These are phyloP conservation scores for Hippocampus comes DNA, from an alignment of 2,113 vertebrate genomes.

Conservation along the genomic window DNA sequence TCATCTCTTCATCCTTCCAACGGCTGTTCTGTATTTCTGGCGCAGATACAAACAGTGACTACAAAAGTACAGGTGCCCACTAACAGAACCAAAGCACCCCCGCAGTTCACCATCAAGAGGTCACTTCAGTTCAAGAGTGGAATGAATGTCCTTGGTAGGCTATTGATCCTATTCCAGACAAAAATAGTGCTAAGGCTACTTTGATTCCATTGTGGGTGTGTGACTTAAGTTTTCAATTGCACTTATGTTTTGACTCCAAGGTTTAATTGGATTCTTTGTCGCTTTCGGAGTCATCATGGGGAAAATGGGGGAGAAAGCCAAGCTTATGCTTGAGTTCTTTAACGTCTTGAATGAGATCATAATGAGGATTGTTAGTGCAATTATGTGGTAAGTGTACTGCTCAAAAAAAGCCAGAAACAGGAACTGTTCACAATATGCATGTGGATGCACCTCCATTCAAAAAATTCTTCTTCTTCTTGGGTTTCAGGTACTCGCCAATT, in stretches of 20 bases:
- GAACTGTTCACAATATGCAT: background rate
- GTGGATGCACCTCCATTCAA: background rate
- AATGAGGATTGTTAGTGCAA: constrained; percentile 91
- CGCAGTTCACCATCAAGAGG: constrained; percentile 82
- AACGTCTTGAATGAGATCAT: constrained; percentile 97
- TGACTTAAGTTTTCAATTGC: background rate
- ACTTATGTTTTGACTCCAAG: constrained; percentile 56
- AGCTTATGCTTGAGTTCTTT: constrained; percentile 97
- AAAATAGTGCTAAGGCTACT: background rate
- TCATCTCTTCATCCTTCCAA: constrained; percentile 15
- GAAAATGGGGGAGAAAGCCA: constrained; percentile 96
- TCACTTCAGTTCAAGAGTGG: constrained; percentile 94
- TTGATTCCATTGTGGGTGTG: background rate
- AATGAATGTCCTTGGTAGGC: constrained; percentile 95
- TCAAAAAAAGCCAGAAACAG: background rate
- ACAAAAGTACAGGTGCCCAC: constrained; percentile 83
- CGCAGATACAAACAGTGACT: constrained; percentile 90
- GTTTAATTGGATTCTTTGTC: constrained; percentile 97
- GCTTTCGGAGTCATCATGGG: constrained; percentile 97
- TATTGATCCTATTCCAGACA: background rate
- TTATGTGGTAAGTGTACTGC: constrained; percentile 91
- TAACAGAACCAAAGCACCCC: constrained; percentile 79
- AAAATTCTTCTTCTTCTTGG: constrained; percentile 7
- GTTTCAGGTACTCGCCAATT: constrained; percentile 89
- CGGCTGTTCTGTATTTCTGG: constrained; percentile 15